These are phyloP conservation scores for Drosophila willistoni DNA, from an alignment of 1,140 invertebrate genomes.

Conservation along the genomic window DNA sequence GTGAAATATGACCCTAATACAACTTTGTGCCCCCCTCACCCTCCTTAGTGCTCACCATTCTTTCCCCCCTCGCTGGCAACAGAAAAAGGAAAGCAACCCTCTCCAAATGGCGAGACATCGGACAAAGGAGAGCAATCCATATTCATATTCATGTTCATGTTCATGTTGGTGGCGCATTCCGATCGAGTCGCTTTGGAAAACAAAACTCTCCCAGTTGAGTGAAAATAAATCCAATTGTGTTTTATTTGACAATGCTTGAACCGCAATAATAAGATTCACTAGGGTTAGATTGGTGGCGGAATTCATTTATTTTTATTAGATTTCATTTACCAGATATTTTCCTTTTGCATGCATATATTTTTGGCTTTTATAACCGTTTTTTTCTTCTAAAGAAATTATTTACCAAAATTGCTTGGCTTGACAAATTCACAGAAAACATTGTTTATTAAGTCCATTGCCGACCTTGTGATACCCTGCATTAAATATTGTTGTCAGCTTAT, in stretches of 20 bases:
- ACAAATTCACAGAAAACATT: neutral
- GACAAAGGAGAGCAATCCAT: constrained; percentile 16
- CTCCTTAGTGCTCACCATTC: neutral
- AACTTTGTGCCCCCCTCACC: constrained; percentile 58
- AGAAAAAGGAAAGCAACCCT: constrained; percentile 34
- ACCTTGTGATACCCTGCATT: neutral
- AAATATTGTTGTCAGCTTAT: neutral
- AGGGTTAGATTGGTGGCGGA: neutral
- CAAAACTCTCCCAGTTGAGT: constrained; percentile 1
- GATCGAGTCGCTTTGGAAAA: constrained; percentile 20
- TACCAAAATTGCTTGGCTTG: constrained; percentile 2
- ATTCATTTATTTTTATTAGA: neutral
- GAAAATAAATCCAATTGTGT: constrained; percentile 38
- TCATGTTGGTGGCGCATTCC: constrained; percentile 19
- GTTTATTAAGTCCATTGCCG: neutral
- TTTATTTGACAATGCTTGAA: constrained; percentile 31
- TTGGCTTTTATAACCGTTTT: neutral
- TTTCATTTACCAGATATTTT: neutral
- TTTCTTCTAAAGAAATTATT: constrained; percentile 9
- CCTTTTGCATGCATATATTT: constrained; percentile 18
- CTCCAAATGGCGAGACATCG: constrained; percentile 14
- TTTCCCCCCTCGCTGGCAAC: neutral
- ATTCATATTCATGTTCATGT: constrained; percentile 12
- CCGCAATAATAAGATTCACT: neutral
- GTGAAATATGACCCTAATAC: constrained; percentile 83